Conservation (phyloP, 1,140 invertebrate species). For the Ephestia elutella region DNA sequence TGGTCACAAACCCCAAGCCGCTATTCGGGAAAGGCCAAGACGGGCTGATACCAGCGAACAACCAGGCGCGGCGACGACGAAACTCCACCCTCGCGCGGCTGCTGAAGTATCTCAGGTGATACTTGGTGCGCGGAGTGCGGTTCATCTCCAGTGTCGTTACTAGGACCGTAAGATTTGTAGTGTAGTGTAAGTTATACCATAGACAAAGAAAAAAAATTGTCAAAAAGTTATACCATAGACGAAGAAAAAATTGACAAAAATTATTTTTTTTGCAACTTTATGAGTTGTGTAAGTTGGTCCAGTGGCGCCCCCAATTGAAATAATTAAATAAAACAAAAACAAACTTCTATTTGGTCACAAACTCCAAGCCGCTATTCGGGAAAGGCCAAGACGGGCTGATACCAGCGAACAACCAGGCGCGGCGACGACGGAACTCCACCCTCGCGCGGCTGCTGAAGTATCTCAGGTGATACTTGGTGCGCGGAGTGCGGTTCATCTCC, state of each 20-base stretch:
- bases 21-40: slow-evolving; percentile 37
- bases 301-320: not conserved
- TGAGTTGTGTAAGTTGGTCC: not conserved
- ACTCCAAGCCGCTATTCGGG: slow-evolving; percentile 32
- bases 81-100: slow-evolving; percentile 21
- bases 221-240: no score
- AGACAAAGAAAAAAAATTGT: no score
- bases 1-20: slow-evolving; percentile 38
- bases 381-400: slow-evolving; percentile 37
- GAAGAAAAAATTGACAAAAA: no score
- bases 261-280: no score
- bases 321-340: no score
- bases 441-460: slow-evolving; percentile 23
- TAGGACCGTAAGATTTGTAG: not conserved
- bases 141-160: not conserved
- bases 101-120: slow-evolving; percentile 26
- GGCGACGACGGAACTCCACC: slow-evolving; percentile 20
- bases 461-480: slow-evolving; percentile 21
- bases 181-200: not conserved
- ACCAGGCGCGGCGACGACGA: slow-evolving; percentile 18
- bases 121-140: not conserved
- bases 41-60: slow-evolving; percentile 35
- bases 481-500: not conserved
- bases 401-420: slow-evolving; percentile 23
- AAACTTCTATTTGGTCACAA: slow-evolving; percentile 58